Conservation (phyloP, 2,888 invertebrate species). For the Platycheirus rosarum region DNA sequence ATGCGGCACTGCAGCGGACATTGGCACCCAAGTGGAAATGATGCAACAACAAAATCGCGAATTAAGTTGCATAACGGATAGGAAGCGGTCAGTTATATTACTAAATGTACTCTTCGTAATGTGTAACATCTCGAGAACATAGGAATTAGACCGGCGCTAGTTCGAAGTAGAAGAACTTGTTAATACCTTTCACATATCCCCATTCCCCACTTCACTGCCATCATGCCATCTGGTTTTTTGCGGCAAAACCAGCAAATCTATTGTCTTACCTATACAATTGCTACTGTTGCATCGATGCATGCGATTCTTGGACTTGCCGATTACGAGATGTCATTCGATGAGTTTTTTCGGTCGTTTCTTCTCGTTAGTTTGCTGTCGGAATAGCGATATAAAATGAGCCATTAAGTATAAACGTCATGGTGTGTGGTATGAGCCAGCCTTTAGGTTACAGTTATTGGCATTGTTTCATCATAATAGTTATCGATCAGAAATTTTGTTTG, state of each 20-base stretch:
- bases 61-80: conserved; percentile 73
- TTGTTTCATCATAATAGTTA: conserved; percentile 53
- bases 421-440: conserved; percentile 34
- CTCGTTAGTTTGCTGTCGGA: conserved; percentile 26
- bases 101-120: conserved; percentile 29
- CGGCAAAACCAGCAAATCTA: conserved; percentile 16
- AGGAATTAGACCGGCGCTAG: conserved; percentile 71
- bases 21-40: conserved; percentile 73
- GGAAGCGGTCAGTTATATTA: conserved; percentile 68
- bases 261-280: conserved; percentile 55
- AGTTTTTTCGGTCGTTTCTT: conserved; percentile 48
- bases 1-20: conserved; percentile 63
- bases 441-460: conserved; percentile 67
- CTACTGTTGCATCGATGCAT: conserved; percentile 57
- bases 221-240: conserved; percentile 33
- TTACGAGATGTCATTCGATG: conserved; percentile 61
- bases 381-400: conserved; percentile 3
- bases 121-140: conserved; percentile 61
- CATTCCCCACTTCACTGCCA: not conserved
- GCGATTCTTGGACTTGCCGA: conserved; percentile 47
- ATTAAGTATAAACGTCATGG: conserved; percentile 8
- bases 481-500: conserved; percentile 36
- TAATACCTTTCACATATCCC: conserved; percentile 28
- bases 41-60: conserved; percentile 65
- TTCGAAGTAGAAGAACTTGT: conserved; percentile 29